Evolutionary conservation across 2,888 invertebrate genomes (phyloP), one percentile per base, ranked within the genome.

Genomic region (Andrena praecox): DNA sequence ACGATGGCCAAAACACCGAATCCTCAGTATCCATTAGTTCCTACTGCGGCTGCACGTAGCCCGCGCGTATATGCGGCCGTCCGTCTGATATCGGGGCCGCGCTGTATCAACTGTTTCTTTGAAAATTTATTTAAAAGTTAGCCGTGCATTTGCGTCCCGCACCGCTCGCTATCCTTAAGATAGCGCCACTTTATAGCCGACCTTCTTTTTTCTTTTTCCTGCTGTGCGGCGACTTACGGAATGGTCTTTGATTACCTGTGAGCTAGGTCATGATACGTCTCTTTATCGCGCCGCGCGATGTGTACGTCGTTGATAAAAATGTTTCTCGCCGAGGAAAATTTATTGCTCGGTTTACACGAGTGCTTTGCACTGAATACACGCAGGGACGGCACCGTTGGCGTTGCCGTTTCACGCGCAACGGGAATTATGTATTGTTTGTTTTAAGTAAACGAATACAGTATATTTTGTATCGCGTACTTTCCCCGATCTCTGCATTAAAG

Each of bases 181-280:
- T 59, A 76, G 75, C 76, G 73, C 73, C 73, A 82, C 52, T 76
- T 79, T 35, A 70, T 76, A 27, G 16, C 20, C n/a, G 50, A 24
- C 8, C 10, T 20, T 50, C 59, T 73, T 50, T 48, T 66, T 8
- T 50, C 59, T 73, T 50, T 48, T 66, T 5, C 27, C n/a, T 24
- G 8, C 20, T 8, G 63, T 54, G 31, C n/a, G 20, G 20, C 10
- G 56, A 42, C 56, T 33, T 33, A 62, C 35, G 1, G 50, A 64
- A 69, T 33, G n/a, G 35, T 56, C 12, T 78, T 35, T 33, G 24
- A 63, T 59, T 31, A 27, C 42, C 5, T 50, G 27, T 77, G 20
- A 4, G 27, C 20, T 50, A 42, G 48, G n/a, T 29, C 54, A 33
- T 63, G 42, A 68, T n/a, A 63, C 24, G 8, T 42, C 52, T 63